Evolutionary conservation across 2,113 vertebrate genomes (phyloP), one percentile per base, ranked within the genome.

Genomic region (Corapipo altera): DNA sequence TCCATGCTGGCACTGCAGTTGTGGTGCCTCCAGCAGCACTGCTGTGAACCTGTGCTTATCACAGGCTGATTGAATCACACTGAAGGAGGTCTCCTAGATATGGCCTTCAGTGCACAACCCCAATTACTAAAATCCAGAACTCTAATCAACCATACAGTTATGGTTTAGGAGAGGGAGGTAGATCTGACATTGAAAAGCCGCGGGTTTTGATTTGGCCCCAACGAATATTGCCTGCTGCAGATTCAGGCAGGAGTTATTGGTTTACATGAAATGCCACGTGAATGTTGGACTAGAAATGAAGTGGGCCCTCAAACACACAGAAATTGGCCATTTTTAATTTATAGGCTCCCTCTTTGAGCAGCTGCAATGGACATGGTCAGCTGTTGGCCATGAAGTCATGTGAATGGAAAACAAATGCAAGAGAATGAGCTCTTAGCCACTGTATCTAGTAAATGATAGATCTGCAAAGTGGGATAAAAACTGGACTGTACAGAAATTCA

Each of bases 41-140:
- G 4, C 41, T 39, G 27, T 3, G 28, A 39, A 17, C 22, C 66
- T 46, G 37, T 24, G 70, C 66, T 41, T 14, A 2, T 15, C 0
- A 0, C 5, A 30, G 64, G 21, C 21, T 74, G 85, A 19, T 30
- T 23, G 1, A 26, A 17, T 27, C 65, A 5, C 4, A 4, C 9
- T 27, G 11, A n/a, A 5, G 6, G 33, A 76, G 26, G 8, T 71
- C 88, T 88, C 41, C 73, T 8, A 18, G 35, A 7, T 1, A 9
- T 0, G 20, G 12, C 9, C 77, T 51, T 23, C 65, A 67, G n/a
- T 23, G 48, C 39, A 43, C 69, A 64, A 51, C 26, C 24, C 6
- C 30, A n/a, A 0, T 35, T 46, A 37, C 69, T n/a, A 46, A 80
- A 89, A 8, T 28, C 12, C 33, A 72, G 26, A 39, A 51, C 79